Conservation (phyloP, 2,797 vertebrate species). For the Myioborus miniatus region DNA sequence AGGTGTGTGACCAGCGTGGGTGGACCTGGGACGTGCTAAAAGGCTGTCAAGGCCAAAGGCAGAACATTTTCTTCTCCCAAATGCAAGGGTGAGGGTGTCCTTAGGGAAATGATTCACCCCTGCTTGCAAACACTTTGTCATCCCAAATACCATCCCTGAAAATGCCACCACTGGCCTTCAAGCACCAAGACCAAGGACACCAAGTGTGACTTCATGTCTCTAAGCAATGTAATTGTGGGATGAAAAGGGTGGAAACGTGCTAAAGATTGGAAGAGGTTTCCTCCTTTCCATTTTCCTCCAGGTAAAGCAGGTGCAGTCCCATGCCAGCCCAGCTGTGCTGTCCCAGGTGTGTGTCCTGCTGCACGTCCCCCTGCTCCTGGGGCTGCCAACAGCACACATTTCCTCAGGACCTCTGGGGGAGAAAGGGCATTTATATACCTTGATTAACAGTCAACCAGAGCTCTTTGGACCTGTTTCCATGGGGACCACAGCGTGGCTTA, state of each 20-base stretch:
- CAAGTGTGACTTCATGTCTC: neutral
- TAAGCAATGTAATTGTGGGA: neutral
- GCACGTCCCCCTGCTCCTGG: neutral
- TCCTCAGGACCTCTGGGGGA: neutral
- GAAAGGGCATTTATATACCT: neutral
- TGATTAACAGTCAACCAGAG: neutral
- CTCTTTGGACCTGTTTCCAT: conserved; percentile 56
- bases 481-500: conserved; percentile 8
- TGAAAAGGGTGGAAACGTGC: neutral
- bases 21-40: neutral
- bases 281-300: neutral
- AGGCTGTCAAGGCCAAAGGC: neutral
- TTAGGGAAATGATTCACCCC: conserved; percentile 33
- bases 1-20: neutral
- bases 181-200: neutral
- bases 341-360: neutral
- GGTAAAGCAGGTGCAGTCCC: neutral
- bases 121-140: conserved; percentile 50
- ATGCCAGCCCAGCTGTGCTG: neutral
- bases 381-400: neutral
- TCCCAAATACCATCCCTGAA: conserved; percentile 1
- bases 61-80: conserved; percentile 7
- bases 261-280: neutral
- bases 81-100: neutral
- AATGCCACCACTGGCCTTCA: neutral